Base-by-base conservation (phyloP, 2,113 vertebrate genomes). In the Vanacampus margaritifer region DNA sequence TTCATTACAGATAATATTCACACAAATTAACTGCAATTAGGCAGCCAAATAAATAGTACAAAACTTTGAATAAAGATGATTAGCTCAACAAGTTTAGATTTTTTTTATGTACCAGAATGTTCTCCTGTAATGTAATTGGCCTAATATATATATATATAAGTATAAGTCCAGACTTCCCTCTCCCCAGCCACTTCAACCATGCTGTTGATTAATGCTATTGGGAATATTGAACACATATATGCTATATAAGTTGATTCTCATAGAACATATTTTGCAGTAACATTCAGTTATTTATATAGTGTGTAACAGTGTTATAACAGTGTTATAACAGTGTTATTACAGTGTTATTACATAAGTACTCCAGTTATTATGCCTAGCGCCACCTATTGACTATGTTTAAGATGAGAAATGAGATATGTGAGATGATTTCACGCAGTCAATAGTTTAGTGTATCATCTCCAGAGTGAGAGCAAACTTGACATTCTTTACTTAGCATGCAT, bases 351-450 rank as follows among this genome's bases (percentile, higher is more conserved):
- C 28, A 32, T 32, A 32, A 32, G 2, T 32, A 32, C 28, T 32
- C 2, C 28, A 32, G 28, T 32, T n/a, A n/a, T n/a, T n/a, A n/a
- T 54, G 57, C 71, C 13, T 45, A 67, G 74, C 71, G 36, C 74
- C 76, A 79, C 67, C 71, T 67, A 46, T 69, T 62, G 76, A 73
- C 64, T 77, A 17, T 32, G n/a, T 14, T 6, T 56, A 16, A 53
- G 21, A 53, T 4, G 23, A 2, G 51, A 12, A 24, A 53, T 26
- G 23, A 10, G 1, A 53, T 1, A 28, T 28, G 24, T 28, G 24
- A 28, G 12, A 56, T 56, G 12, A 56, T 28, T 56, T 28, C 6
- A 28, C 16, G 14, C 1, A 16, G 28, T 28, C 1, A 56, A 28
- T 56, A 7, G 28, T 56, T 16, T 5, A 28, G 24, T 57, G 24